A percentile compares a stretch with the other conserved stretches of the same genome.
phyloP scores from a whole-genome alignment of 2,888 invertebrate genomes.

The Dynastes maya region DNA sequence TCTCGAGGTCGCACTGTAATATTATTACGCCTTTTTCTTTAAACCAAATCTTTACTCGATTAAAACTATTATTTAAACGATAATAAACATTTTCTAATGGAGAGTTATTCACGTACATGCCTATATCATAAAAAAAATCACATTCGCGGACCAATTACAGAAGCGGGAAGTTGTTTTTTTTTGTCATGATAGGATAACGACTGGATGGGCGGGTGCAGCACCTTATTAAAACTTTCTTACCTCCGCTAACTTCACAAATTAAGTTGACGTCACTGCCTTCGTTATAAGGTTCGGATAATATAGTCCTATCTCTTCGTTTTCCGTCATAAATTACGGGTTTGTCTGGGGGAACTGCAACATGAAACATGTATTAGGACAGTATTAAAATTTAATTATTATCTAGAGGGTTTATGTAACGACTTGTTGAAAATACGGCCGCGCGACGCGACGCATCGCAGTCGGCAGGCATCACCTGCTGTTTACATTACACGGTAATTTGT shows the following conservation, averaged over 20 bases:
- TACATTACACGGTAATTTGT: conserved; percentile 13
- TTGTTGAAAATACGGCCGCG: background rate
- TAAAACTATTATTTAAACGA: no score
- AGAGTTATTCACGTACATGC: no score
- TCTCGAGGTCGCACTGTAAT: no score
- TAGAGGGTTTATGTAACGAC: conserved; percentile 17
- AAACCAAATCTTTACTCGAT: no score
- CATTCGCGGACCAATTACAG: background rate
- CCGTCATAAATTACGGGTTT: conserved; percentile 88
- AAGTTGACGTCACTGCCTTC: conserved; percentile 88
- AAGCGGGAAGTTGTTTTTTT: background rate
- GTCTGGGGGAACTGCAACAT: conserved; percentile 84
- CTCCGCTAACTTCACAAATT: conserved; percentile 88
- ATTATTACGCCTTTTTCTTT: no score
- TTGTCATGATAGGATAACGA: background rate
- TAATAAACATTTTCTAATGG: no score
- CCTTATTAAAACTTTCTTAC: conserved; percentile 71
- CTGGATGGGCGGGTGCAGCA: conserved; percentile 32
- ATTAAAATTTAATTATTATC: conserved; percentile 51
- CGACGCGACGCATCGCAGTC: background rate
- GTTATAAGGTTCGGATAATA: conserved; percentile 86
- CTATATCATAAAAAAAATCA: no score
- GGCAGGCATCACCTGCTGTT: conserved; percentile 4
- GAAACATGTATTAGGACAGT: conserved; percentile 57
- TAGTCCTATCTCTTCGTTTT: conserved; percentile 82